These are phyloP conservation scores for Phenganax stokvisi DNA, from an alignment of 92 coral and sea anemone species.

Conservation along the genomic window DNA sequence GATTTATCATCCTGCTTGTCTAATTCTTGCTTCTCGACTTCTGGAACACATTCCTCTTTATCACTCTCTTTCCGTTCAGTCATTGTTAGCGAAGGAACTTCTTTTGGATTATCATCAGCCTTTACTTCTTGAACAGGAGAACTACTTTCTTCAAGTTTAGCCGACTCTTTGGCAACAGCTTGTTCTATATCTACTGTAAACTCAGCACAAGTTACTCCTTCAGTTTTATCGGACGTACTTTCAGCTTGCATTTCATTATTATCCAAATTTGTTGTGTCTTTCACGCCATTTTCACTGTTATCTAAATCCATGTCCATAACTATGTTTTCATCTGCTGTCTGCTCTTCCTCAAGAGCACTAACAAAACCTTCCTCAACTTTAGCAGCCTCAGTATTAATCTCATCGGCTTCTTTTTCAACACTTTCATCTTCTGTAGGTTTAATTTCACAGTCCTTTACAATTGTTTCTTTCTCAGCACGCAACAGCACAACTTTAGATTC, in stretches of 20 bases:
- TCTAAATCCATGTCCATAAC: background rate
- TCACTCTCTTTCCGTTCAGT: conserved; percentile 1
- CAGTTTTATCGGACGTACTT: background rate
- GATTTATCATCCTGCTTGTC: conserved; percentile 11
- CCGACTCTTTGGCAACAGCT: background rate
- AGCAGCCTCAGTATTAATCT: background rate
- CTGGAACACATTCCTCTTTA: conserved; percentile 30
- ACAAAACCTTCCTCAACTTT: background rate
- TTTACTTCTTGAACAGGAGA: background rate
- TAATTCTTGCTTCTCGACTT: background rate
- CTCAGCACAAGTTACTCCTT: background rate
- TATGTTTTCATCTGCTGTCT: background rate
- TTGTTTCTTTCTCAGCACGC: conserved; percentile 1
- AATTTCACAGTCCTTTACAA: background rate
- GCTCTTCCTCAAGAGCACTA: background rate
- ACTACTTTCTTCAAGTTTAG: background rate
- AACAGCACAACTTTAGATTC: background rate
- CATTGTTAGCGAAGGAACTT: conserved; percentile 30
- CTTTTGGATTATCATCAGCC: conserved; percentile 27
- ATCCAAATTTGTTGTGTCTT: background rate
- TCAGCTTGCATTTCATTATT: background rate
- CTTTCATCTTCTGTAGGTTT: background rate
- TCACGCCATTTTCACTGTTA: background rate
- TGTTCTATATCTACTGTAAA: background rate
- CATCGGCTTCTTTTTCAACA: background rate